Conservation (phyloP, 2,888 invertebrate genomes). For the Gastrophysa polygoni region DNA sequence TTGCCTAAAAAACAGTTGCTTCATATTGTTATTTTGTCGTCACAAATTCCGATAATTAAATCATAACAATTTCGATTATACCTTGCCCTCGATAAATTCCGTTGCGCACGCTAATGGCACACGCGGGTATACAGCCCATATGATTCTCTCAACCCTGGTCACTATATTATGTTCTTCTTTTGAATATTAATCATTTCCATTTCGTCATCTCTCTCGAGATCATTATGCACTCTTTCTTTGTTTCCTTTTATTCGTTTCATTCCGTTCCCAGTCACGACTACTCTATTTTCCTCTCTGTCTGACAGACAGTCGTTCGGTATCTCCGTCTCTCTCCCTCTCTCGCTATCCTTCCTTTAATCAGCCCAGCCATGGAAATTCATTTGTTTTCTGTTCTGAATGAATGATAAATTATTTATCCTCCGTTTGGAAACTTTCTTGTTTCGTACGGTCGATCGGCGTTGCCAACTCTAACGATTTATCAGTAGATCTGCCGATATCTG, state of each 20-base stretch:
- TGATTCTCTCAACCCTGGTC: conserved; percentile 40
- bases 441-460: conserved; percentile 21
- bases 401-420: conserved; percentile 55
- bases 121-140: conserved; percentile 34
- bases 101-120: conserved; percentile 21
- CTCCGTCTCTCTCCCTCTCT: conserved; percentile 41
- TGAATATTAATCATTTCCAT: conserved; percentile 52
- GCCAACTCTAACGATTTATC: no score
- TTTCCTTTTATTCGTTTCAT: conserved; percentile 40
- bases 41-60: no score
- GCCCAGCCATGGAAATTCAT: conserved; percentile 54
- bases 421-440: conserved; percentile 49
- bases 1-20: no score
- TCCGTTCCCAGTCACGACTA: conserved; percentile 33
- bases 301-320: conserved; percentile 19
- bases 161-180: conserved; percentile 41
- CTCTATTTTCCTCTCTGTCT: conserved; percentile 34
- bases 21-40: no score
- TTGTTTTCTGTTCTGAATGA: conserved; percentile 54
- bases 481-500: no score
- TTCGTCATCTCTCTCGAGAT: conserved; percentile 35
- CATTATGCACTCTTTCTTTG: conserved; percentile 30
- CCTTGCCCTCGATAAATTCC: background rate
- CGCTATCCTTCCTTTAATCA: conserved; percentile 54
- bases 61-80: no score